Evolutionary conservation across 2,113 vertebrate species (phyloP).

Genomic region (Mus musculus): DNA sequence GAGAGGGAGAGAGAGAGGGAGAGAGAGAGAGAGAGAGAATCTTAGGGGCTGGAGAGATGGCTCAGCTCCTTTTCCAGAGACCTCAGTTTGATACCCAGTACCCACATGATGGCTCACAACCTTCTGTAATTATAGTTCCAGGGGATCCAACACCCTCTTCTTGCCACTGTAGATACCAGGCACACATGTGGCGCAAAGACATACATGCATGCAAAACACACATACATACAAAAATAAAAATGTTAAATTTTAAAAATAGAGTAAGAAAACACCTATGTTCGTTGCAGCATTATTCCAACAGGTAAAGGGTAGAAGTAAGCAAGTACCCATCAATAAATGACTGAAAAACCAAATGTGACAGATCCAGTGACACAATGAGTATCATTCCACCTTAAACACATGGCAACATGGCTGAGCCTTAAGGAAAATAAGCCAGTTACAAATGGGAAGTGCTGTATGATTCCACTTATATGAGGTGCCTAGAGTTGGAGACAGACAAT

Average conservation of each 20-base stretch:
- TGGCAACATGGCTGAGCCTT: background rate
- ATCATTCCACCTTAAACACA: constrained; percentile 5
- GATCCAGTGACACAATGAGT: background rate
- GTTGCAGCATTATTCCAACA: background rate
- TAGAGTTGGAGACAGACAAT: background rate
- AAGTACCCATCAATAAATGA: background rate
- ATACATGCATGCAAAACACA: background rate
- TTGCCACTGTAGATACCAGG: background rate
- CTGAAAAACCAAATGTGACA: constrained; percentile 8
- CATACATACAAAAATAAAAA: background rate
- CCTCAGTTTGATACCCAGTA: background rate
- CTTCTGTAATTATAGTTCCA: background rate
- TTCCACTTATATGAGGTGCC: background rate
- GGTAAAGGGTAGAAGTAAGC: constrained; percentile 13
- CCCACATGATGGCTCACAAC: background rate
- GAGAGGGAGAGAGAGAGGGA: background rate
- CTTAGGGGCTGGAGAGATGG: background rate
- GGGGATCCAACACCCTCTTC: background rate
- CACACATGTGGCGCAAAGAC: background rate
- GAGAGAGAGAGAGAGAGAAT: background rate
- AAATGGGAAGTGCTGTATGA: background rate
- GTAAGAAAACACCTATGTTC: background rate
- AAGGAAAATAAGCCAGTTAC: constrained; percentile 25
- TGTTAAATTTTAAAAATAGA: background rate
- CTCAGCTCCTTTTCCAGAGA: background rate